Percentiles rank a stretch among this genome's conserved stretches.
phyloP scores from a whole-genome alignment of 2,888 invertebrate species.

The Heliconius ismenius region DNA sequence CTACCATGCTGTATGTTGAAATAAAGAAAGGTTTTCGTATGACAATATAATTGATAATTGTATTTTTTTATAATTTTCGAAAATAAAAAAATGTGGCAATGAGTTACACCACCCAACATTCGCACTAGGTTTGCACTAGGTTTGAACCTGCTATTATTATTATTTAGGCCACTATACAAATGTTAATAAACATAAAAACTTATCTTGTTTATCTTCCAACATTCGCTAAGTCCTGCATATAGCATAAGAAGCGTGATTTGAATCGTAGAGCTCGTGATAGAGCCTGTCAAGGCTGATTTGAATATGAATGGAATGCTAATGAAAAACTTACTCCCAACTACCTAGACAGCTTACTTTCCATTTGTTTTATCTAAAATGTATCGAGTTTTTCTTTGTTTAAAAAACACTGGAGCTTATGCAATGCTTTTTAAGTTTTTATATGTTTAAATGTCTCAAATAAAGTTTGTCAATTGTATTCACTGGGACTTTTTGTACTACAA shows the following conservation, averaged over 20 bases:
- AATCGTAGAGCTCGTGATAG: conserved; percentile 64
- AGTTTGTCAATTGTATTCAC: background rate
- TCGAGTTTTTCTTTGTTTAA: background rate
- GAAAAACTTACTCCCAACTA: conserved; percentile 63
- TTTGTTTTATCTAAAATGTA: conserved; percentile 51
- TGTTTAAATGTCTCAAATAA: conserved; percentile 6
- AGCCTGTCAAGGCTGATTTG: conserved; percentile 74
- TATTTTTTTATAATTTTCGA: no score
- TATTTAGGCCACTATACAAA: background rate
- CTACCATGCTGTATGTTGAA: no score
- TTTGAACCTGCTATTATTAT: no score
- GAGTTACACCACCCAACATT: no score
- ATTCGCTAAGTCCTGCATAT: conserved; percentile 61
- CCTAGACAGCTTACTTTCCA: conserved; percentile 51
- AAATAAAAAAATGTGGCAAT: no score
- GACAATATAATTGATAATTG: no score
- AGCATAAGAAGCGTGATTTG: conserved; percentile 64
- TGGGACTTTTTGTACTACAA: background rate
- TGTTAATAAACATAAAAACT: conserved; percentile 54
- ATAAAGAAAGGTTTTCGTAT: no score
- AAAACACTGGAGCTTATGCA: background rate
- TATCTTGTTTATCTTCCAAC: conserved; percentile 55
- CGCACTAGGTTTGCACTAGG: no score
- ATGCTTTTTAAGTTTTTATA: background rate
- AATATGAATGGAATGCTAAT: conserved; percentile 79